Percentiles rank a stretch among this genome's conserved stretches.
Evolutionary conservation across 2,888 invertebrate species (phyloP).

Genomic region (Volucella inanis): DNA sequence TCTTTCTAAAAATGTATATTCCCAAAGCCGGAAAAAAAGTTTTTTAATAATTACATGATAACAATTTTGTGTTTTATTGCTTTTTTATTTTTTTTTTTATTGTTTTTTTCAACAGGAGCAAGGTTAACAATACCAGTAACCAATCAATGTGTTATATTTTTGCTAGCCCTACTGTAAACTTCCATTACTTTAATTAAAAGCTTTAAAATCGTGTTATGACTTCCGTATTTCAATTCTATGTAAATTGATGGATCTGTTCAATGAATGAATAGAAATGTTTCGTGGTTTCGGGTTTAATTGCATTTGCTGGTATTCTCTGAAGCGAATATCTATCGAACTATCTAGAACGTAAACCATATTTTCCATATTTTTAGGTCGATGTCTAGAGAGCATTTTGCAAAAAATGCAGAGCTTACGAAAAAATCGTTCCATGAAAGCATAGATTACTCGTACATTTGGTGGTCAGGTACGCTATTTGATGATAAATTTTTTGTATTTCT

Average conservation of each 20-base stretch:
- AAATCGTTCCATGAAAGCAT: neutral
- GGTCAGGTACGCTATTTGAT: constrained; percentile 13
- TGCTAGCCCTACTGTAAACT: neutral
- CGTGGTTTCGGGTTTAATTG: constrained; percentile 21
- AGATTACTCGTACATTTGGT: neutral
- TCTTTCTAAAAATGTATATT: no score
- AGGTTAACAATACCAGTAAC: neutral
- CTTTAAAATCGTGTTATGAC: neutral
- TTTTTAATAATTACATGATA: no score
- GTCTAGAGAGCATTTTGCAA: neutral
- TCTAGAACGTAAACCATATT: neutral
- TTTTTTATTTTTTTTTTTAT: no score
- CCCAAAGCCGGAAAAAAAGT: no score
- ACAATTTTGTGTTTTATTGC: no score
- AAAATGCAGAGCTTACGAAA: neutral
- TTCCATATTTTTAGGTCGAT: constrained; percentile 25
- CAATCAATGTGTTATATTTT: neutral
- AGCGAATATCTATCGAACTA: constrained; percentile 11
- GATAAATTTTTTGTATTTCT: constrained; percentile 2
- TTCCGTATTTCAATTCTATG: constrained; percentile 2
- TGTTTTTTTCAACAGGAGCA: no score
- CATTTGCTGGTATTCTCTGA: constrained; percentile 17
- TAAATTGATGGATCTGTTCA: constrained; percentile 27
- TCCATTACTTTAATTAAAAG: neutral
- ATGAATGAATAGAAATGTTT: constrained; percentile 9